phyloP scores from a whole-genome alignment of 2,888 invertebrate genomes.

The Homarus gammarus region DNA sequence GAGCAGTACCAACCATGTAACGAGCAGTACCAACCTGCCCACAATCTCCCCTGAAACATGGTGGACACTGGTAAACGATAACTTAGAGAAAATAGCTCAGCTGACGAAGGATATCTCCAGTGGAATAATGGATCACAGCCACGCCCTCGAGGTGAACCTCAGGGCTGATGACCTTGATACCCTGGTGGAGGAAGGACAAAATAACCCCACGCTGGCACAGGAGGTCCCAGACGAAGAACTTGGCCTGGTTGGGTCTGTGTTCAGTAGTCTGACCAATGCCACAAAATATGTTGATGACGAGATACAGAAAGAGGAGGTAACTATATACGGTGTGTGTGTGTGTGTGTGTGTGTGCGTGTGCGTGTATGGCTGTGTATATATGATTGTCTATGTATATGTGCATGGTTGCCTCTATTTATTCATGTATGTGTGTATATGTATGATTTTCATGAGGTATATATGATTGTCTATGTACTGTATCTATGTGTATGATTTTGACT shows the following conservation, averaged over 20 bases:
- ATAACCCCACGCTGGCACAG: neutral
- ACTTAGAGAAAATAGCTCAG: neutral
- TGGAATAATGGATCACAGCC: neutral
- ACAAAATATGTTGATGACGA: neutral
- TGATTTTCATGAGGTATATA: too few relatives aligned
- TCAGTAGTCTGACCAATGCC: neutral
- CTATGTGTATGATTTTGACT: too few relatives aligned
- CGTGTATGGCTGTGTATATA: constrained; percentile 17
- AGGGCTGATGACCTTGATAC: constrained; percentile 15
- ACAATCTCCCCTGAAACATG: neutral
- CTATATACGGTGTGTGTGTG: too few relatives aligned
- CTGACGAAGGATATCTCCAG: neutral
- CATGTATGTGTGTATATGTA: too few relatives aligned
- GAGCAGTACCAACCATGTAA: neutral
- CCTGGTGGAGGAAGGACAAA: constrained; percentile 24
- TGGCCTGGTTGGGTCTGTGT: neutral
- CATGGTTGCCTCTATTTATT: too few relatives aligned
- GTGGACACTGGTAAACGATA: neutral
- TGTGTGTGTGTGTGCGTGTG: constrained; percentile 13
- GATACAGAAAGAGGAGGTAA: constrained; percentile 7
- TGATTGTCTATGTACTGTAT: too few relatives aligned
- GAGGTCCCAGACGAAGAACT: neutral
- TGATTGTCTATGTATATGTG: neutral
- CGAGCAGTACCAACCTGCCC: neutral
- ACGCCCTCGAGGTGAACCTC: constrained; percentile 14